Conservation (phyloP, 2,797 vertebrate genomes). For the Acanthurus lineatus region DNA sequence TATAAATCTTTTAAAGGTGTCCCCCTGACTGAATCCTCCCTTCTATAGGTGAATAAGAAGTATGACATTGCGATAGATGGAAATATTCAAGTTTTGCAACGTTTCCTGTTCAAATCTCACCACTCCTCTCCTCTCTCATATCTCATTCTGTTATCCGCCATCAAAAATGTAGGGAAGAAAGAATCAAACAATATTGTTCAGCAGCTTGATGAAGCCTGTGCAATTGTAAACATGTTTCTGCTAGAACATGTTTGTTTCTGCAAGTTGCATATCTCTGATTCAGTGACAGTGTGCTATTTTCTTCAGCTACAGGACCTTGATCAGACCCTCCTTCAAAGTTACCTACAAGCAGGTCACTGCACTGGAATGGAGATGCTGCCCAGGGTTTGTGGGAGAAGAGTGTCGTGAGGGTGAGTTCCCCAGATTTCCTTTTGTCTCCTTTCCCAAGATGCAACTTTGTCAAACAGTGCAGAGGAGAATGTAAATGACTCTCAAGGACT, state of each 20-base stretch:
- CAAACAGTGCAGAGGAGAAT: not conserved
- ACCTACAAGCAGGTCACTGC: conserved; percentile 93
- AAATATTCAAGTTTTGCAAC: not conserved
- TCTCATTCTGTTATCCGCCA: not conserved
- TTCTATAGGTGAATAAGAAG: not conserved
- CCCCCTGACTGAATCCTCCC: not conserved
- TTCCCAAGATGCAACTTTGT: conserved; percentile 13
- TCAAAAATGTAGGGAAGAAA: not conserved
- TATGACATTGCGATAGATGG: not conserved
- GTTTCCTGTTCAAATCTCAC: not conserved
- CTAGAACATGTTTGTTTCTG: not conserved
- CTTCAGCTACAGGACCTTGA: conserved; percentile 94
- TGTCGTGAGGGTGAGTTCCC: conserved; percentile 92
- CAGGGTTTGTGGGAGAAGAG: conserved; percentile 93
- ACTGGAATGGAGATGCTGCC: conserved; percentile 97
- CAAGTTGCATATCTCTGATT: not conserved
- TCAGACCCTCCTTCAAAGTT: conserved; percentile 93
- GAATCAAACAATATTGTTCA: not conserved
- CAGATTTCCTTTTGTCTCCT: not conserved
- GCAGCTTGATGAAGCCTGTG: not conserved
- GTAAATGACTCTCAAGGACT: conserved; percentile 28
- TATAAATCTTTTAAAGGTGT: not conserved
- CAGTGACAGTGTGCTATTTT: conserved; percentile 47
- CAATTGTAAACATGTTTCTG: not conserved
- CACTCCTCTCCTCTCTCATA: too few species aligned